Evolutionary conservation across 2,797 vertebrate species (phyloP).

Genomic region (Eulemur albifrons): DNA sequence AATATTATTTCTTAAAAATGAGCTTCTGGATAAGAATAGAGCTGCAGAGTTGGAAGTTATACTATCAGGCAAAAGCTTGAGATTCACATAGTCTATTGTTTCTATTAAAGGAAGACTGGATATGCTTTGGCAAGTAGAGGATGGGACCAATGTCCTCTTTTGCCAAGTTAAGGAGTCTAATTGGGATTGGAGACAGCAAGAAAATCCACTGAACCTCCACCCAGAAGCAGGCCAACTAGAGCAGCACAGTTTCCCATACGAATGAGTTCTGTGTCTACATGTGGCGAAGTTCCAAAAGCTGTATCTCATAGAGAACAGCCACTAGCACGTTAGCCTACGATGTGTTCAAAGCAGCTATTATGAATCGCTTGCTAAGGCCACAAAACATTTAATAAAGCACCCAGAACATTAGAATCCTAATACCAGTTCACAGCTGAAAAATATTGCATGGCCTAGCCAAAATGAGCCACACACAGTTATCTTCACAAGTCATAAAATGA

Average conservation of each 20-base stretch:
- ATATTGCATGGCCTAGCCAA: neutral
- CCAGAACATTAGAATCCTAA: neutral
- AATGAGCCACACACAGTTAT: neutral
- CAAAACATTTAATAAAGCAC: neutral
- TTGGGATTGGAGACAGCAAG: neutral
- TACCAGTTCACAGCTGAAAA: neutral
- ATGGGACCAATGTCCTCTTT: neutral
- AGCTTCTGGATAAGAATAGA: slow-evolving; percentile 2
- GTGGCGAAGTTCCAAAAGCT: neutral
- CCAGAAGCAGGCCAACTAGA: neutral
- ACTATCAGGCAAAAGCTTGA: neutral
- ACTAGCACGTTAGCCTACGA: neutral
- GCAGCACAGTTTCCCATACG: neutral
- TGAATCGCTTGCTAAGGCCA: neutral
- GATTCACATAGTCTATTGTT: neutral
- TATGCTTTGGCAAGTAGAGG: neutral
- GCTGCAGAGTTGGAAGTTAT: neutral
- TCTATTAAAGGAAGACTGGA: neutral
- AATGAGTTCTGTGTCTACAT: neutral
- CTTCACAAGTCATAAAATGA: neutral
- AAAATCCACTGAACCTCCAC: slow-evolving; percentile 24
- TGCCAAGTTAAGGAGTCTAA: slow-evolving; percentile 30
- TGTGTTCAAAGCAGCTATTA: neutral
- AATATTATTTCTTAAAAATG: slow-evolving; percentile 18
- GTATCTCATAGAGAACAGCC: neutral